phyloP scores from a whole-genome alignment of 2,888 invertebrate species.

The Dinocampus coccinellae region DNA sequence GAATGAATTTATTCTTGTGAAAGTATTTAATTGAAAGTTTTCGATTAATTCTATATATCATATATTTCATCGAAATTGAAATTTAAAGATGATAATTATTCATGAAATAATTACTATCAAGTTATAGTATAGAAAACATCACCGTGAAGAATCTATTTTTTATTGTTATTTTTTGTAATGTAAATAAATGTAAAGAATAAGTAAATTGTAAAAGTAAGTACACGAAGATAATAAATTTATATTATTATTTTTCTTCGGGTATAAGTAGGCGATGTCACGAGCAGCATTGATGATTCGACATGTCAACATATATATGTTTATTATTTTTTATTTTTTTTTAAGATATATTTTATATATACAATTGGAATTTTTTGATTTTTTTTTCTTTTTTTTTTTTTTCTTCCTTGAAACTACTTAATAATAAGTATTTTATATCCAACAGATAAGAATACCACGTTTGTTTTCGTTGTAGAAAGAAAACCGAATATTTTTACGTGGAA shows the following conservation, averaged over 20 bases:
- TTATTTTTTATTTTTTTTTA: not conserved
- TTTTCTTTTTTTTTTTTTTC: not conserved
- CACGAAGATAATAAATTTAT: not conserved
- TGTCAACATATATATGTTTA: conserved; percentile 6
- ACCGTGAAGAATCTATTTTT: not conserved
- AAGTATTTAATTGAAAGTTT: not conserved
- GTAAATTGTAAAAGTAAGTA: not conserved
- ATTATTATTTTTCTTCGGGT: conserved; percentile 13
- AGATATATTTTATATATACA: not conserved
- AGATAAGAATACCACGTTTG: not conserved
- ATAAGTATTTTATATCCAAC: not conserved
- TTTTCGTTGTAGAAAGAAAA: conserved; percentile 2
- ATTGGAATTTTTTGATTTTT: not conserved
- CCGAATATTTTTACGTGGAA: conserved; percentile 3
- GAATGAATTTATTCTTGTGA: not conserved
- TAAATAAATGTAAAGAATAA: not conserved
- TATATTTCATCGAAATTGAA: conserved; percentile 31
- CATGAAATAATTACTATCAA: conserved; percentile 26
- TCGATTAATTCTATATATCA: not conserved
- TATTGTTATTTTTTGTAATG: not conserved
- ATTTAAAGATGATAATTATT: conserved; percentile 33
- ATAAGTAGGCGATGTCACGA: conserved; percentile 33
- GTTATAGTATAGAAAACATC: no score
- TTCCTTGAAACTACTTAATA: not conserved
- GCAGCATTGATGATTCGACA: conserved; percentile 39